Percentiles rank a stretch among this genome's conserved stretches.
Evolutionary conservation across 2,888 invertebrate species (phyloP).

Genomic region (Lagria hirta): DNA sequence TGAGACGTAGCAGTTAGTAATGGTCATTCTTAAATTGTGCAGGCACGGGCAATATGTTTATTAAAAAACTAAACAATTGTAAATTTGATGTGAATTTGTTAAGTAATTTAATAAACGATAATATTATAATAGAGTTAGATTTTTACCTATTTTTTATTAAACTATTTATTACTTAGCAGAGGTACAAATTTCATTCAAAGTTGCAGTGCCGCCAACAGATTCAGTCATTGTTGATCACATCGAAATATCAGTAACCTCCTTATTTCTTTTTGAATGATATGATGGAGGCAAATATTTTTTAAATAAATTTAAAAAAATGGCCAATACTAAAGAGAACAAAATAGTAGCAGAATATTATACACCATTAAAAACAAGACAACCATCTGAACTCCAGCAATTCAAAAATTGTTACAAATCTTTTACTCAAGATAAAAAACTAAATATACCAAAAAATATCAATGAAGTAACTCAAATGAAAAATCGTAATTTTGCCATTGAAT

Average conservation of each 20-base stretch:
- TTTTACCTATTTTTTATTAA: slow-evolving; percentile 7
- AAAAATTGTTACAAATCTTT: slow-evolving; percentile 15
- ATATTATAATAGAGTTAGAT: slow-evolving; percentile 6
- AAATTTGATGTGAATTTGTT: slow-evolving; percentile 9
- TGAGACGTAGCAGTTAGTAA: slow-evolving; percentile 9
- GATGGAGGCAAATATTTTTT: slow-evolving; percentile 2
- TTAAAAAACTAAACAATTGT: slow-evolving; percentile 8
- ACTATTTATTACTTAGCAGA: slow-evolving; percentile 7
- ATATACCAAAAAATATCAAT: slow-evolving; percentile 1
- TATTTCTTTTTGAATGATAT: slow-evolving; percentile 5
- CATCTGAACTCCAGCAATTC: slow-evolving; percentile 11
- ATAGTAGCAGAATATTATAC: slow-evolving; percentile 1
- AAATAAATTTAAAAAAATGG: no score
- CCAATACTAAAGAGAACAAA: slow-evolving; percentile 2
- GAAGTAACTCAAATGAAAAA: slow-evolving; percentile 1
- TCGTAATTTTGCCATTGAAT: slow-evolving; percentile 1
- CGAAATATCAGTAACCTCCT: slow-evolving; percentile 7
- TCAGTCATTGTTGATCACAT: slow-evolving; percentile 9
- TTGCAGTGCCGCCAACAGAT: slow-evolving; percentile 8
- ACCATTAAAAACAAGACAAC: slow-evolving; percentile 7
- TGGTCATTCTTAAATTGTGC: slow-evolving; percentile 7
- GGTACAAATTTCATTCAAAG: slow-evolving; percentile 7
- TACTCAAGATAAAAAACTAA: slow-evolving; percentile 1
- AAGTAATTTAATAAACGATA: slow-evolving; percentile 9
- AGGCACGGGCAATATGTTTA: slow-evolving; percentile 5